These are phyloP conservation scores for Columbina picui DNA, from an alignment of 2,113 vertebrate species.

Conservation along the genomic window DNA sequence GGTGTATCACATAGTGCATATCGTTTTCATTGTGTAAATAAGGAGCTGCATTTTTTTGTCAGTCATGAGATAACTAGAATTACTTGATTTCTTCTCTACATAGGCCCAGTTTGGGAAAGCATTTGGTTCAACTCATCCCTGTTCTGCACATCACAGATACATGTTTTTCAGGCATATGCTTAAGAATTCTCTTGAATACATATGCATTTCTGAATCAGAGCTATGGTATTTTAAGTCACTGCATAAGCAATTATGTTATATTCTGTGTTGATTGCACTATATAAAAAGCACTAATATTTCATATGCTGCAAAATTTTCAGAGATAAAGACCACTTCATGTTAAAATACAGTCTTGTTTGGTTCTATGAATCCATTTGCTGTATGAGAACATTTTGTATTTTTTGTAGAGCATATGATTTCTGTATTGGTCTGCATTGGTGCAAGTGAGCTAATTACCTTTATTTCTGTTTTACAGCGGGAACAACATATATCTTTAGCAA, in stretches of 20 bases:
- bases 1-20: background rate
- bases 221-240: background rate
- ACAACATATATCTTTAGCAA: constrained; percentile 98
- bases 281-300: constrained; percentile 9
- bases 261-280: constrained; percentile 21
- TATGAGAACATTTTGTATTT: background rate
- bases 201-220: background rate
- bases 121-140: background rate
- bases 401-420: background rate
- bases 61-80: background rate
- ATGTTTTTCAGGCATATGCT: background rate
- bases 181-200: background rate
- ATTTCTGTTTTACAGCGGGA: constrained; percentile 84
- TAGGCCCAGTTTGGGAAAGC: background rate
- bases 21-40: constrained; percentile 23
- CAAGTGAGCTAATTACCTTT: constrained; percentile 28
- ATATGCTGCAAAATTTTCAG: background rate
- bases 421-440: background rate
- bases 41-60: background rate
- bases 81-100: background rate
- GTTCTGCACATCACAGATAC: background rate
- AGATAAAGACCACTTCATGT: constrained; percentile 39
- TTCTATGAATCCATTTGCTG: background rate
- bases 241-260: background rate
- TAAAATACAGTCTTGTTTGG: background rate